These are phyloP conservation scores for Physella acuta DNA, from an alignment of 1,140 invertebrate genomes.

Conservation along the genomic window DNA sequence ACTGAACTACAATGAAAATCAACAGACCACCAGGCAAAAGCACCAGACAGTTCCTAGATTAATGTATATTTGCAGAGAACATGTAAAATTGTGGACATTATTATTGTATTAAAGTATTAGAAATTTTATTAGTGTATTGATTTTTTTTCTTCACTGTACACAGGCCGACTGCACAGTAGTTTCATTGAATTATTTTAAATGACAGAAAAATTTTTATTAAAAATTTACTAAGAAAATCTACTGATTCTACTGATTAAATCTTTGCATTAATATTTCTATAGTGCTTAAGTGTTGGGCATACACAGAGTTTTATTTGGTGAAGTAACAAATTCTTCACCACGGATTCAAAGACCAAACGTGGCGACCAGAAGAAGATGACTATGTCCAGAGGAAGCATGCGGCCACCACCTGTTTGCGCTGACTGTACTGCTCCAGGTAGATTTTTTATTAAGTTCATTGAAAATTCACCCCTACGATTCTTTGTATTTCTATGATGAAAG, in stretches of 20 bases:
- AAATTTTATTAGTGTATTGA: too few relatives aligned
- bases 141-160: neutral
- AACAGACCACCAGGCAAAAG: too few relatives aligned
- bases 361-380: constrained; percentile 26
- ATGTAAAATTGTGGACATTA: too few relatives aligned
- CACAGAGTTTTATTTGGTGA: neutral
- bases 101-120: too few relatives aligned
- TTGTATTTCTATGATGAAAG: too few relatives aligned
- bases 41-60: too few relatives aligned
- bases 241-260: neutral
- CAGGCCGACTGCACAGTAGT: neutral
- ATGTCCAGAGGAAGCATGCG: constrained; percentile 33
- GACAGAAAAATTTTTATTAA: neutral
- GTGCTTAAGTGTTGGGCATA: neutral
- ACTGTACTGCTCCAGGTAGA: constrained; percentile 32
- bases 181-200: neutral
- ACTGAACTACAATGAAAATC: too few relatives aligned
- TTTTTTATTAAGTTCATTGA: too few relatives aligned
- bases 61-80: too few relatives aligned
- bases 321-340: constrained; percentile 12
- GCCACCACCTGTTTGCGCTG: constrained; percentile 32
- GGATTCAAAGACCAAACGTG: constrained; percentile 20
- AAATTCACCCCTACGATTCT: too few relatives aligned
- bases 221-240: neutral
- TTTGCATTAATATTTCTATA: neutral